Evolutionary conservation across 2,888 invertebrate genomes (phyloP).

Genomic region (Micoletzkya japonica): DNA sequence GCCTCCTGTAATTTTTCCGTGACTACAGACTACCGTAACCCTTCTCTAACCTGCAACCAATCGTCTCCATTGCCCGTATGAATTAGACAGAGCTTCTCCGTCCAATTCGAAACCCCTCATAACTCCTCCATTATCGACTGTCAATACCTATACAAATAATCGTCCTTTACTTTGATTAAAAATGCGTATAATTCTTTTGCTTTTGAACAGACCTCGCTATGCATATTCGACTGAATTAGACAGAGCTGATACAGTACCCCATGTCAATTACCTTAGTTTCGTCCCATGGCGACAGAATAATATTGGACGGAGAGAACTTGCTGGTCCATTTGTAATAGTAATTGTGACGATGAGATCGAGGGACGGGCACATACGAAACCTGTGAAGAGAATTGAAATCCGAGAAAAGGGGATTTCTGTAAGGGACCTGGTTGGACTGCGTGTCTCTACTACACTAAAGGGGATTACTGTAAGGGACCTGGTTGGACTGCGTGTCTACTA

Average conservation of each 20-base stretch:
- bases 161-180: no score
- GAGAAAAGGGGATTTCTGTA: no score
- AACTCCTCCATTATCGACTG: constrained; percentile 71
- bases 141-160: constrained; percentile 66
- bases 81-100: constrained; percentile 31
- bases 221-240: background rate
- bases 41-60: constrained; percentile 40
- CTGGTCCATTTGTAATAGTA: constrained; percentile 9
- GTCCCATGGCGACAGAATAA: background rate
- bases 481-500: constrained; percentile 1
- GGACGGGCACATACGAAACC: constrained; percentile 19
- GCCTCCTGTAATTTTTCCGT: background rate
- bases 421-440: no score
- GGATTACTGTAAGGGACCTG: constrained; percentile 17
- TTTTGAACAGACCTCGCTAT: no score
- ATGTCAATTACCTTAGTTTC: background rate
- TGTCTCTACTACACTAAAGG: no score
- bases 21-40: background rate
- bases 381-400: no score
- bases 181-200: no score
- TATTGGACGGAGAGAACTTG: background rate
- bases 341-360: background rate
- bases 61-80: constrained; percentile 50
- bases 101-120: constrained; percentile 71
- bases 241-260: background rate